Percentiles rank a stretch among this genome's conserved stretches.
phyloP scores from a whole-genome alignment of 2,888 invertebrate genomes.

The Taenaris catops region DNA sequence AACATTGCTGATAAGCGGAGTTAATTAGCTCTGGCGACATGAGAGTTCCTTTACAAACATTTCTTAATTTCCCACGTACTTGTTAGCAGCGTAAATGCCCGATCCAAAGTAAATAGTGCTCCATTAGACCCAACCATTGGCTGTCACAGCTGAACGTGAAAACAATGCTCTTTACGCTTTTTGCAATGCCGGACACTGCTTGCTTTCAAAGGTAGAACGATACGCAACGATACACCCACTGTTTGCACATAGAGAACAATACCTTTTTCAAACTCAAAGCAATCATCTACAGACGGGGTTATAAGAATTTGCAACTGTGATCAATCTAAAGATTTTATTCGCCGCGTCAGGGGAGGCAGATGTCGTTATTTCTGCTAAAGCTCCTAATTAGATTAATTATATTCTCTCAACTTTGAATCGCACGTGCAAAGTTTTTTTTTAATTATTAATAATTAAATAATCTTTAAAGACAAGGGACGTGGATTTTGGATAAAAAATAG shows the following conservation, averaged over 20 bases:
- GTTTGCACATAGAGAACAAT: conserved; percentile 40
- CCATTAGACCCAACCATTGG: conserved; percentile 53
- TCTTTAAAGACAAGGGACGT: no score
- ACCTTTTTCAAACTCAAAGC: no score
- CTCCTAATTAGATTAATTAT: conserved; percentile 7
- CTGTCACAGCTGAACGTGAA: conserved; percentile 51
- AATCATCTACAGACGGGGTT: no score
- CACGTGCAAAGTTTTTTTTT: background rate
- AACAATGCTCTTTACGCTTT: conserved; percentile 68
- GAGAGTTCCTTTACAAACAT: conserved; percentile 7
- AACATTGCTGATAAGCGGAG: background rate
- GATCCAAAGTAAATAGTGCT: conserved; percentile 54
- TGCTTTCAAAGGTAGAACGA: conserved; percentile 53
- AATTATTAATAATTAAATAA: background rate
- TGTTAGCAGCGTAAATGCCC: conserved; percentile 43
- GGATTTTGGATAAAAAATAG: no score
- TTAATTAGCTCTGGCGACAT: conserved; percentile 9
- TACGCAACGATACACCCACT: conserved; percentile 45
- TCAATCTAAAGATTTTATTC: no score
- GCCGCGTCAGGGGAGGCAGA: conserved; percentile 1
- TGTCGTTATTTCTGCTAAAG: conserved; percentile 4
- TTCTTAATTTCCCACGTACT: conserved; percentile 17
- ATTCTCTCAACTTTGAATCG: background rate
- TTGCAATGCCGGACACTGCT: conserved; percentile 52
- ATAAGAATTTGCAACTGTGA: no score